phyloP scores from a whole-genome alignment of 1,140 invertebrate species.

The Drosophila cardini region DNA sequence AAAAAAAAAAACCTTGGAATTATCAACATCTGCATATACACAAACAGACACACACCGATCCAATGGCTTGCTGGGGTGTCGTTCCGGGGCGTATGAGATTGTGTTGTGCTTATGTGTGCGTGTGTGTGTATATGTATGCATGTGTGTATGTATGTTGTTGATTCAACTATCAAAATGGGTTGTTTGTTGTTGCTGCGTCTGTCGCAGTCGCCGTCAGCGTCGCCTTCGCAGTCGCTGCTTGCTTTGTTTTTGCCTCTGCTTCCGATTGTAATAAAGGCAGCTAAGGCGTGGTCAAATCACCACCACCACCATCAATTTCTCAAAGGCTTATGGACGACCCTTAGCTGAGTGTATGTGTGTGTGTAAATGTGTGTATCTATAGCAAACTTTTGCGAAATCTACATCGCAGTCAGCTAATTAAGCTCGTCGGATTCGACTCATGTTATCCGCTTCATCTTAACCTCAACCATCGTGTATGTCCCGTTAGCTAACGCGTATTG shows the following conservation, averaged over 20 bases:
- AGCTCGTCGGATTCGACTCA: neutral
- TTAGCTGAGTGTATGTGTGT: neutral
- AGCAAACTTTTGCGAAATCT: neutral
- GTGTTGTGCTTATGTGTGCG: constrained; percentile 10
- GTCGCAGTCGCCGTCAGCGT: neutral
- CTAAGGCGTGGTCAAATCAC: constrained; percentile 55
- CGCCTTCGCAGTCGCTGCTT: neutral
- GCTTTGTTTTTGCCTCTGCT: constrained; percentile 27
- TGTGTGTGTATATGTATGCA: constrained; percentile 13
- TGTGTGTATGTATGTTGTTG: constrained; percentile 26
- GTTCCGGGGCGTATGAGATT: constrained; percentile 37
- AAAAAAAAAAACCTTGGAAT: constrained; percentile 52
- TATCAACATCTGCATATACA: constrained; percentile 57
- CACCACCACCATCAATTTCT: constrained; percentile 13
- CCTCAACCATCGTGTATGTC: neutral
- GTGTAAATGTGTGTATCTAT: too few relatives aligned
- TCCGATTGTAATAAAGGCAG: constrained; percentile 30
- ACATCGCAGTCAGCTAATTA: neutral
- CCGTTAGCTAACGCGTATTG: neutral
- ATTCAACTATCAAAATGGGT: constrained; percentile 56
- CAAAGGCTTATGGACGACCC: constrained; percentile 22
- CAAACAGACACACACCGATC: constrained; percentile 11
- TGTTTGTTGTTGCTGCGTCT: constrained; percentile 20
- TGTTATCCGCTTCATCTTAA: constrained; percentile 2
- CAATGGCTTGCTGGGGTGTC: constrained; percentile 40